Percentiles rank a stretch among this genome's conserved stretches.
Conservation (phyloP, 2,797 vertebrate species). For the Crocidura indochinensis region DNA sequence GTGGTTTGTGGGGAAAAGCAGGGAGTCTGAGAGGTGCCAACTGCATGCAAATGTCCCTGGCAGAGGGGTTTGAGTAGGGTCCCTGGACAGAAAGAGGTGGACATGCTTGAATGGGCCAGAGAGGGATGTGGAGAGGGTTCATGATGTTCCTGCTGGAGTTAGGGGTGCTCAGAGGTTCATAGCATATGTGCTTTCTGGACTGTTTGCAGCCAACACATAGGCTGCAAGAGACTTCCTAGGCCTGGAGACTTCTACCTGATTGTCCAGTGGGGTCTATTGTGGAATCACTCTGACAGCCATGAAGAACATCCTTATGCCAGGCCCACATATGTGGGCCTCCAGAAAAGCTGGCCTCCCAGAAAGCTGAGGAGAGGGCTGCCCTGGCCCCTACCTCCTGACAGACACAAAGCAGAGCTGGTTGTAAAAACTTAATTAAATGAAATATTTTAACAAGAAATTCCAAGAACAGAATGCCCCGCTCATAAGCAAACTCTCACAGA, state of each 20-base stretch:
- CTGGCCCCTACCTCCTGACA: slow-evolving; percentile 87
- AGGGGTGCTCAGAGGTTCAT: not conserved
- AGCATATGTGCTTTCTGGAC: not conserved
- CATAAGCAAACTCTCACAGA: slow-evolving; percentile 85
- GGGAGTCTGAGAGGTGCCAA: not conserved
- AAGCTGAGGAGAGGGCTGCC: slow-evolving; percentile 77
- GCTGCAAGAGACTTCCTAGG: not conserved
- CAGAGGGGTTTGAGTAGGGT: not conserved
- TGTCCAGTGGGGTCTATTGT: not conserved
- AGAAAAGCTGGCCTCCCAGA: slow-evolving; percentile 80
- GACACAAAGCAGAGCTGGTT: slow-evolving; percentile 90
- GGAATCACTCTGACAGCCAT: not conserved
- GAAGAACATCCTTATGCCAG: rapidly evolving
- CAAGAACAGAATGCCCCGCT: slow-evolving; percentile 90
- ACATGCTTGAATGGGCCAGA: not conserved
- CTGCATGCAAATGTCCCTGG: not conserved
- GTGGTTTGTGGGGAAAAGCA: too few species aligned
- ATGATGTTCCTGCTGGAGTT: not conserved
- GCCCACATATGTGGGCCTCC: not conserved
- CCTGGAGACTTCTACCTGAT: rapidly evolving
- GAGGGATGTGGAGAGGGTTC: not conserved
- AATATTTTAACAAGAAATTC: slow-evolving; percentile 91
- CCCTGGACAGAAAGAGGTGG: not conserved
- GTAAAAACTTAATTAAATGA: slow-evolving; percentile 91
- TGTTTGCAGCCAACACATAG: not conserved